Base-by-base conservation (phyloP, 2,113 vertebrate species). In the Scomber scombrus region DNA sequence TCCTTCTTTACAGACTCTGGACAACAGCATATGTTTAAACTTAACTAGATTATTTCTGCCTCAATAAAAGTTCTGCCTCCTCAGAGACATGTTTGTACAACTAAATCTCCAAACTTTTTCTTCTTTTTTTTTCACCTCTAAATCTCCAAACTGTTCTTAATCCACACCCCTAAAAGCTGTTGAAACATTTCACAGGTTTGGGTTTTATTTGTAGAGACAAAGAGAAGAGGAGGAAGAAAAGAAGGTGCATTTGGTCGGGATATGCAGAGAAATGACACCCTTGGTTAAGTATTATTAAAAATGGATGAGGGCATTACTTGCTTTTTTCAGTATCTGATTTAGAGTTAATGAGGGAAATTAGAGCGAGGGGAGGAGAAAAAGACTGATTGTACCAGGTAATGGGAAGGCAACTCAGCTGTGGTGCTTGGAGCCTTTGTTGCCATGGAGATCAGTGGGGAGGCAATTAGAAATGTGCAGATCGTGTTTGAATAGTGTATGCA, bases 371-470 rank as follows among this genome's bases (percentile, higher is more conserved):
- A 18, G 11, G 31, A 63, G 0, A 7, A 56, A 34, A 49, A 26
- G 74, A 79, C 43, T 75, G 85, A 88, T 84, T 88, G 73, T 85
- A 66, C 15, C 45, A 11, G 62, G 60, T 82, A 75, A 73, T 2
- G 13, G 61, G 68, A 70, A 69, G 67, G 74, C 65, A 82, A 68
- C 31, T 54, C 34, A 26, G 58, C 66, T 31, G 58, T 74, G 85
- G 78, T 21, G 76, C 84, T 84, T 19, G 51, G 73, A 88, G 78
- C 65, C 51, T 77, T 87, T 87, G 93, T 94, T 91, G 73, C 91
- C 84, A 93, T 92, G 91, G 92, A 87, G 87, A 93, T 92, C 82
- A 91, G 83, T 80, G 78, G 82, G 86, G 72, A 85, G 85, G 89
- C 85, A 88, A 88, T 93, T 91, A 88, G 73, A 81, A 85, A 76